Conservation (phyloP, 2,113 vertebrate species). For the Prunella fulvescens region DNA sequence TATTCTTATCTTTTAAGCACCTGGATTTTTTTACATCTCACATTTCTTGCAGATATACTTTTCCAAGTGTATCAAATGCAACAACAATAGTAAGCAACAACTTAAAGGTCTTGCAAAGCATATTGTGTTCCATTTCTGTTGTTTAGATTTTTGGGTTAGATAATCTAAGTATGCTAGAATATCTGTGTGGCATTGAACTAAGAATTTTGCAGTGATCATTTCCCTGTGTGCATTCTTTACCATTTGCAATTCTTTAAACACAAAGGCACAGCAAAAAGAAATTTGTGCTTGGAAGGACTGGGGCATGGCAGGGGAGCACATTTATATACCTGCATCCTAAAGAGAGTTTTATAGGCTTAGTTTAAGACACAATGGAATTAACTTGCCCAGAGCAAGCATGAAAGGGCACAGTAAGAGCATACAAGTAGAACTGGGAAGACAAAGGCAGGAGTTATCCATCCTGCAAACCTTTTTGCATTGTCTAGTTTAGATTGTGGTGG, state of each 20-base stretch:
- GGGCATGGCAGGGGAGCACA: fast-evolving
- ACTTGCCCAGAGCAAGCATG: neutral
- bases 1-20: neutral
- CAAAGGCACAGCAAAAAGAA: neutral
- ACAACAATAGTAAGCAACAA: neutral
- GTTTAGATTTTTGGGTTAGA: neutral
- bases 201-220: neutral
- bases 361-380: neutral
- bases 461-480: neutral
- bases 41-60: neutral
- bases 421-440: neutral
- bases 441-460: neutral
- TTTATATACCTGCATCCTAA: neutral
- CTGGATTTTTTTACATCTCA: neutral
- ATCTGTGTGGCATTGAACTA: neutral
- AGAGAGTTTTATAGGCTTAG: neutral
- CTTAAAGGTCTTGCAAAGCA: neutral
- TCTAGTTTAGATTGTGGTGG: neutral
- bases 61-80: neutral
- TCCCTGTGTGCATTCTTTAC: fast-evolving
- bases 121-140: neutral
- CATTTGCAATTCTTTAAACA: neutral
- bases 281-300: neutral
- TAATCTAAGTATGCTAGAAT: neutral
- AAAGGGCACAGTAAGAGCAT: neutral